Base-by-base conservation (phyloP, 1,140 invertebrate genomes). In the Wasmannia auropunctata region DNA sequence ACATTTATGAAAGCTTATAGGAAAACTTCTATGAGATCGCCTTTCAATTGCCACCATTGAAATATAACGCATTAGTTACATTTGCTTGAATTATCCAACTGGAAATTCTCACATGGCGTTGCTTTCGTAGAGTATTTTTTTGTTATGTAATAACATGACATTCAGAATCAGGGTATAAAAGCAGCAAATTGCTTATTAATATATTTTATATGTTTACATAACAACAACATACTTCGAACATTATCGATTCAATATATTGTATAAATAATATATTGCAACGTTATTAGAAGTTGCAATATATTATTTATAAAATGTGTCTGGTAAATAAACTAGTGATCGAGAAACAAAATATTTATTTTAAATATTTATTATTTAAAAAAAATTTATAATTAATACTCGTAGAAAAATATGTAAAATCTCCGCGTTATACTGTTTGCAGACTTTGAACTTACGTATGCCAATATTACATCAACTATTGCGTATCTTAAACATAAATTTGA, bases 1-100 rank as follows among this genome's bases (percentile, higher is more conserved):
- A 37, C 51, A 58, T 83, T 83, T 72, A 37, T 19, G 40, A 51
- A 83, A 83, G 25, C 37, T 83, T 43, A 31, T 28, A 54, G 19
- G 79, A 34, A 58, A 72, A 72, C 67, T 74, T 58, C 14, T 72
- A 28, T 7, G 51, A 81, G n/a, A 72, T 72, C 51, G 79, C 67
- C 60, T 72, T 46, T 72, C 37, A 37, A 72, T 72, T 81, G n/a
- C 51, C 6, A 46, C 2, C 25, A 31, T 25, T 58, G 19, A 43
- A n/a, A 43, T 72, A 16, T 43, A 46, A 40, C 1, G 28, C 16
- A n/a, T 67, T 65, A 22, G 43, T 37, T 69, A 54, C 46, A 69
- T 72, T 72, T 58, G 51, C n/a, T 58, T 34, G n/a, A 72, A 43
- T 83, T 34, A 83, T 40, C 14, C 37, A 58, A 46, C 28, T 31